Conservation (phyloP, 2,888 invertebrate species). For the Netelia inedita region DNA sequence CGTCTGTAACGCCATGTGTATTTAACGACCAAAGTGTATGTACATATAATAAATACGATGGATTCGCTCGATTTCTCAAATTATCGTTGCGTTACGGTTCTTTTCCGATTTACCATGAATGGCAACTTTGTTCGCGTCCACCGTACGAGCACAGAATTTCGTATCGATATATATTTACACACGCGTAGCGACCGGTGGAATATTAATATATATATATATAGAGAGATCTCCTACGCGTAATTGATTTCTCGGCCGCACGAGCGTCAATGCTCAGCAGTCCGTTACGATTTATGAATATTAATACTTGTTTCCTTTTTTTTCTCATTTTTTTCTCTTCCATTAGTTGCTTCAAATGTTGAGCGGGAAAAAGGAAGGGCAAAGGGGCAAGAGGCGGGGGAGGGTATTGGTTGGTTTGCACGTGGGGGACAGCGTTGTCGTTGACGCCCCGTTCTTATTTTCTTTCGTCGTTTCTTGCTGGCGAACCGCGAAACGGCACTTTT, state of each 20-base stretch:
- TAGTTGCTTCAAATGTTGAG: no score
- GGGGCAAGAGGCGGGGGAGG: no score
- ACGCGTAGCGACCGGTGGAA: background rate
- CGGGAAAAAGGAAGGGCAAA: background rate
- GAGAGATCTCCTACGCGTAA: slow-evolving; percentile 19
- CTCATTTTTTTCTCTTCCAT: background rate
- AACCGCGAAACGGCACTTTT: slow-evolving; percentile 71
- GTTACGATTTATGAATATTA: slow-evolving; percentile 65
- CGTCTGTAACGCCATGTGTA: background rate
- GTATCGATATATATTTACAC: background rate
- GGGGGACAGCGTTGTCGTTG: slow-evolving; percentile 5
- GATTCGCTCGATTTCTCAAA: slow-evolving; percentile 31
- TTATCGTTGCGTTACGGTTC: slow-evolving; percentile 22
- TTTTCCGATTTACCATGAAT: slow-evolving; percentile 46
- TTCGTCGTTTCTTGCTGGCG: slow-evolving; percentile 40
- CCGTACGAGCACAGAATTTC: background rate
- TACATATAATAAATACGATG: slow-evolving; percentile 17
- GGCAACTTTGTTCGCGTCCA: background rate
- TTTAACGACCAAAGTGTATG: slow-evolving; percentile 8
- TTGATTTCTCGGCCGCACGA: slow-evolving; percentile 39
- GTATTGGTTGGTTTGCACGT: no score
- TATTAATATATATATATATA: background rate
- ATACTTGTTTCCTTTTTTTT: slow-evolving; percentile 32
- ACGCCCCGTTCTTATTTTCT: slow-evolving; percentile 31
- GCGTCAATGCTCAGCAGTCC: slow-evolving; percentile 22